phyloP scores from a whole-genome alignment of 2,797 vertebrate species.

The Coccyzus lansbergi region DNA sequence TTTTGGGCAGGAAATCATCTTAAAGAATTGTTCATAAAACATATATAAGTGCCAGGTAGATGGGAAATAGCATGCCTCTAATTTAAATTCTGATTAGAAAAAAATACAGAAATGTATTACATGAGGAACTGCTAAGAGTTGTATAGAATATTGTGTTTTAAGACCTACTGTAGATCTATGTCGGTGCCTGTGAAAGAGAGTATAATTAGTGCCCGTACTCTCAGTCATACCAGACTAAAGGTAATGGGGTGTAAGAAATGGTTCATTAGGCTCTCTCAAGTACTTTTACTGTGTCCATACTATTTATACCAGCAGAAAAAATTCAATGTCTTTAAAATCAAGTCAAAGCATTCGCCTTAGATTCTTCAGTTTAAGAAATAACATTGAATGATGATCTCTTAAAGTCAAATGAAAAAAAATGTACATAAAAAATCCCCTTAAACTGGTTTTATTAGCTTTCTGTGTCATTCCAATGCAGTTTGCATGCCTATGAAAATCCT shows the following conservation, averaged over 20 bases:
- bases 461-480: background rate
- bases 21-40: slow-evolving; percentile 70
- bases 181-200: slow-evolving; percentile 77
- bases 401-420: slow-evolving; percentile 66
- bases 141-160: slow-evolving; percentile 80
- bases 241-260: slow-evolving; percentile 87
- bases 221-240: slow-evolving; percentile 85
- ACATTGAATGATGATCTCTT: slow-evolving; percentile 73
- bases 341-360: slow-evolving; percentile 75
- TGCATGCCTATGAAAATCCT: slow-evolving; percentile 35
- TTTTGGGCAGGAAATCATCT: slow-evolving; percentile 21
- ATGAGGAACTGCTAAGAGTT: slow-evolving; percentile 69
- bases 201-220: slow-evolving; percentile 82
- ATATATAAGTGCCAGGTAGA: slow-evolving; percentile 57
- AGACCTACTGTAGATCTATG: slow-evolving; percentile 79
- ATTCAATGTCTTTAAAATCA: slow-evolving; percentile 81
- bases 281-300: slow-evolving; percentile 84
- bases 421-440: slow-evolving; percentile 19
- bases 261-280: slow-evolving; percentile 85
- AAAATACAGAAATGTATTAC: slow-evolving; percentile 74
- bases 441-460: slow-evolving; percentile 56
- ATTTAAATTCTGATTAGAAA: slow-evolving; percentile 78
- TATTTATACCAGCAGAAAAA: slow-evolving; percentile 83
- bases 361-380: slow-evolving; percentile 74
- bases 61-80: slow-evolving; percentile 65